phyloP scores from a whole-genome alignment of 2,797 vertebrate genomes.

The Phalloptychus januarius region DNA sequence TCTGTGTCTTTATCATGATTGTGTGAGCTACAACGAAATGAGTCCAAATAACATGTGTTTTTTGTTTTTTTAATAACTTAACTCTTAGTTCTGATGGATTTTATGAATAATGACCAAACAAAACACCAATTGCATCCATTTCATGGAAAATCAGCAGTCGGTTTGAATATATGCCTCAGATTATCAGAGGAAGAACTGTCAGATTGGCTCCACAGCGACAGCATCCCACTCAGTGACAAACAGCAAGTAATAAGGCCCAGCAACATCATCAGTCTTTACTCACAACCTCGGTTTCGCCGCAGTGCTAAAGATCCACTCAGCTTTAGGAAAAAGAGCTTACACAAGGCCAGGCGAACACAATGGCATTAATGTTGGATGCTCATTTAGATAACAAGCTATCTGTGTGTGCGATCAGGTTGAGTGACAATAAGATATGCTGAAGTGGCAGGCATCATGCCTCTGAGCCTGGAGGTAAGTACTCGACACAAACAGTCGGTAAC shows the following conservation, averaged over 20 bases:
- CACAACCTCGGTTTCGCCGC: slow-evolving; percentile 39
- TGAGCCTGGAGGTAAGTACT: slow-evolving; percentile 52
- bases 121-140: background rate
- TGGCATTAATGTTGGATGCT: slow-evolving; percentile 69
- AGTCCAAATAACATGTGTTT: background rate
- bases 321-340: slow-evolving; percentile 57
- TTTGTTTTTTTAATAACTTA: background rate
- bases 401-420: slow-evolving; percentile 52
- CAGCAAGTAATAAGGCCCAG: slow-evolving; percentile 49
- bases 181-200: slow-evolving; percentile 53
- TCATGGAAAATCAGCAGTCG: background rate
- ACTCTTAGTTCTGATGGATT: background rate
- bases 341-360: slow-evolving; percentile 64
- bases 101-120: background rate
- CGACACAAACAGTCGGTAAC: slow-evolving; percentile 64
- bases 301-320: slow-evolving; percentile 60
- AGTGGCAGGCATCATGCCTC: slow-evolving; percentile 54
- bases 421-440: slow-evolving; percentile 72
- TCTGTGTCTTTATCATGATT: background rate
- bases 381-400: slow-evolving; percentile 77
- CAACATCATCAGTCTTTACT: slow-evolving; percentile 40
- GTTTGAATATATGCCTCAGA: background rate
- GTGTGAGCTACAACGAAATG: background rate
- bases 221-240: slow-evolving; percentile 53
- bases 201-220: slow-evolving; percentile 59